Conservation (phyloP, 2,888 invertebrate species). For the Odontomyia ornata region DNA sequence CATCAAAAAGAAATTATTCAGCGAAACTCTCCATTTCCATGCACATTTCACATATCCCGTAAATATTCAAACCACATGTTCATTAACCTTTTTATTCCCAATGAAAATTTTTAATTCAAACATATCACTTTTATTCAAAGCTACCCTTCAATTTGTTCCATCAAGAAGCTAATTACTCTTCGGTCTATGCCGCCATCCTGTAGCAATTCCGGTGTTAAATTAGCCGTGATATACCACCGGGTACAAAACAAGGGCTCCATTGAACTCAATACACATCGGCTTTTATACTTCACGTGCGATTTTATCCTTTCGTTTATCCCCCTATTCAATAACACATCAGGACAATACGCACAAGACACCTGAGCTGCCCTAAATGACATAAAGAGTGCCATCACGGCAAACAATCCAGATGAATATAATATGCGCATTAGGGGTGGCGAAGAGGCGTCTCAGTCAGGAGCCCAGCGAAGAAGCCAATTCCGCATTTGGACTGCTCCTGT, state of each 20-base stretch:
- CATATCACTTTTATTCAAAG: too few species aligned
- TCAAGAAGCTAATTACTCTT: conserved; percentile 1
- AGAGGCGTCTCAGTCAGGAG: background rate
- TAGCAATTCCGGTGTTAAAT: background rate
- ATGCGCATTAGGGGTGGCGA: background rate
- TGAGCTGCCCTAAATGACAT: conserved; percentile 24
- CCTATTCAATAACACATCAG: conserved; percentile 1
- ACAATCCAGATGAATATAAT: conserved; percentile 26
- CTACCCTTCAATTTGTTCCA: background rate
- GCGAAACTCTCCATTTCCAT: too few species aligned
- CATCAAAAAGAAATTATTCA: too few species aligned
- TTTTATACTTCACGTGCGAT: background rate
- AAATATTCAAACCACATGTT: too few species aligned
- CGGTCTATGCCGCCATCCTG: background rate
- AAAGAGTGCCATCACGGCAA: conserved; percentile 14
- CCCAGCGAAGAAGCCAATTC: background rate
- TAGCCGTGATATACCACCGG: background rate
- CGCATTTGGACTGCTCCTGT: background rate
- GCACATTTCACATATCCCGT: too few species aligned
- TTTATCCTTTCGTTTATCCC: background rate
- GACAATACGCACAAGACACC: conserved; percentile 3
- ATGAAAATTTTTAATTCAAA: too few species aligned
- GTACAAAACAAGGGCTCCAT: background rate
- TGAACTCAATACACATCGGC: background rate
- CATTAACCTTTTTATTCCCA: too few species aligned